phyloP scores from a whole-genome alignment of 1,140 invertebrate genomes.

The Hylyphantes graminicola region DNA sequence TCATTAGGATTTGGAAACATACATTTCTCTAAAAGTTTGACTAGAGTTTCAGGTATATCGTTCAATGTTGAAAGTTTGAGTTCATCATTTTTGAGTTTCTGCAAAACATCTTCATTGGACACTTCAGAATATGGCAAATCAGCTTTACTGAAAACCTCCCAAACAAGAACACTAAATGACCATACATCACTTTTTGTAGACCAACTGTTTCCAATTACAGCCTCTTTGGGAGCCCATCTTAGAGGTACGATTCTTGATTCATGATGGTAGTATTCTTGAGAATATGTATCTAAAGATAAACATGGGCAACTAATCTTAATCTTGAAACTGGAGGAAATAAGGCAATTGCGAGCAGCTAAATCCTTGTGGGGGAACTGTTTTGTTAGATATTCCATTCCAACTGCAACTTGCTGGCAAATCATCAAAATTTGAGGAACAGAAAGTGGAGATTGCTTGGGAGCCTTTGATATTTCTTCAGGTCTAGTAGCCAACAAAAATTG shows the following conservation, averaged over 20 bases:
- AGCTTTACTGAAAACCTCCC: constrained; percentile 91
- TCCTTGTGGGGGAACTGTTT: constrained; percentile 85
- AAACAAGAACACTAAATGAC: constrained; percentile 87
- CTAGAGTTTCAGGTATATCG: constrained; percentile 29
- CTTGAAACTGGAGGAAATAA: constrained; percentile 83
- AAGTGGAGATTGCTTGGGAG: constrained; percentile 73
- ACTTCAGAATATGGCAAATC: constrained; percentile 75
- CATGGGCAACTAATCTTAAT: constrained; percentile 86
- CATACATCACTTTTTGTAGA: constrained; percentile 95
- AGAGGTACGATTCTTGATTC: constrained; percentile 76
- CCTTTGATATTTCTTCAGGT: constrained; percentile 70
- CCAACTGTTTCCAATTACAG: constrained; percentile 88
- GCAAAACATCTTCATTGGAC: constrained; percentile 34
- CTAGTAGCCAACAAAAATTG: constrained; percentile 88
- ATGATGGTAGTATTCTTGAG: constrained; percentile 63
- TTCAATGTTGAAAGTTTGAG: constrained; percentile 8
- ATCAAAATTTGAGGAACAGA: constrained; percentile 78
- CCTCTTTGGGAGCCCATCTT: constrained; percentile 89
- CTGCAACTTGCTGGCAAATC: constrained; percentile 81
- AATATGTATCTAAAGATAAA: constrained; percentile 73
- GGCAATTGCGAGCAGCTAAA: constrained; percentile 90
- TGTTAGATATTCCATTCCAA: constrained; percentile 84
- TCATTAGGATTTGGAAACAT: constrained; percentile 76
- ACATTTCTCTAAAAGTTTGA: constrained; percentile 71
- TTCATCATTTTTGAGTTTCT: constrained; percentile 19